Conservation (phyloP, 2,113 vertebrate species). For the Menidia beryllina region DNA sequence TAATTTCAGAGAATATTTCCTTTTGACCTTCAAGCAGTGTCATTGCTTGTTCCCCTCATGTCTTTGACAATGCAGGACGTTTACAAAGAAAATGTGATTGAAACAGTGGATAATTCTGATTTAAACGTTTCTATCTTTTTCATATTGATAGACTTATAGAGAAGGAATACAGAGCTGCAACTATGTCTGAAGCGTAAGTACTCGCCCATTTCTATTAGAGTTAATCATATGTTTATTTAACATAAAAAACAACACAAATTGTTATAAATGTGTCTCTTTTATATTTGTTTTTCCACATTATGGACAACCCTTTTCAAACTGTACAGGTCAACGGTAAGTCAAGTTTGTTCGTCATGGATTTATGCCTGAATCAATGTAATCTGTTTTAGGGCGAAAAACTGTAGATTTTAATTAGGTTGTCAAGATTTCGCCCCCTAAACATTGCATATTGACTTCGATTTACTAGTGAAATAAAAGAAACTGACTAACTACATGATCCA, state of each 20-base stretch:
- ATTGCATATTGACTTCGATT: too few species aligned
- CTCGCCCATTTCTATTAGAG: not conserved
- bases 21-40: slow-evolving; percentile 57
- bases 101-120: not conserved
- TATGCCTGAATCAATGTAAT: not conserved
- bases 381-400: not conserved
- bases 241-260: not conserved
- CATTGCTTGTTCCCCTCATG: slow-evolving; percentile 8
- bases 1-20: not conserved
- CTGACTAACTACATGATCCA: not conserved
- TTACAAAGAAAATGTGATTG: not conserved
- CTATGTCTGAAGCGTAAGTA: slow-evolving; percentile 82
- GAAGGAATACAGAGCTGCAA: slow-evolving; percentile 33
- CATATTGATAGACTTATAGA: slow-evolving; percentile 16
- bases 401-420: not conserved
- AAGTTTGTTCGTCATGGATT: not conserved
- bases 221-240: not conserved
- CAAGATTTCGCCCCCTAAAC: too few species aligned
- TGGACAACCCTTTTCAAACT: slow-evolving; percentile 1
- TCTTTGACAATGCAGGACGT: not conserved
- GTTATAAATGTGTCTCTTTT: slow-evolving; percentile 15
- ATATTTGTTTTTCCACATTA: slow-evolving; percentile 23
- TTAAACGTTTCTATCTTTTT: slow-evolving; percentile 1
- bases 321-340: slow-evolving; percentile 63
- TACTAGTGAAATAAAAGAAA: not conserved